A percentile compares a stretch with the other conserved stretches of the same genome.
Conservation (phyloP, 1,140 invertebrate species). For the Orius insidiosus region DNA sequence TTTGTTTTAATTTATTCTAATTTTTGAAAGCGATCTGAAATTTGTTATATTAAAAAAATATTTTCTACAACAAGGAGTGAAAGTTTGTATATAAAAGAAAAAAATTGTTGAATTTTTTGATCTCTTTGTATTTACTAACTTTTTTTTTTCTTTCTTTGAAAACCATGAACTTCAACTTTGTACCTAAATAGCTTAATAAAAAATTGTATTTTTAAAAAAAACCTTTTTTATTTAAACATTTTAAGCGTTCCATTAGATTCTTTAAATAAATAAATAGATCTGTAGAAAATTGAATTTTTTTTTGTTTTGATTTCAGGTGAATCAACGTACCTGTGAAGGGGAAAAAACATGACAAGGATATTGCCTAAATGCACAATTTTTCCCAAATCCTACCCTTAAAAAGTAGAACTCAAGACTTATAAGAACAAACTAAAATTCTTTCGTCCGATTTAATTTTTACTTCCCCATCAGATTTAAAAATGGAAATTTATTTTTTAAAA, state of each 20-base stretch:
- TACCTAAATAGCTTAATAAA: constrained; percentile 7
- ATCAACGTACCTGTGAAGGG: constrained; percentile 25
- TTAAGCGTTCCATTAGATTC: too few species aligned
- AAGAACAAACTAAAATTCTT: neutral
- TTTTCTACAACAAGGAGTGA: neutral
- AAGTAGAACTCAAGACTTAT: neutral
- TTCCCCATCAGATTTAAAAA: neutral
- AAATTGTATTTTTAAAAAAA: constrained; percentile 13
- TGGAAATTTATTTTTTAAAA: too few species aligned
- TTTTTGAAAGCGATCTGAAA: neutral
- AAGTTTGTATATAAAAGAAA: constrained; percentile 3
- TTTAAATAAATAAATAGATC: too few species aligned
- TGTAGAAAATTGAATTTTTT: too few species aligned
- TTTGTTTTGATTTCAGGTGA: constrained; percentile 23
- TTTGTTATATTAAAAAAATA: neutral
- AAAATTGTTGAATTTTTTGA: constrained; percentile 1
- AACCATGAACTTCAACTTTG: constrained; percentile 1
- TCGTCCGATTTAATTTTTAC: neutral
- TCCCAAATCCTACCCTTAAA: neutral
- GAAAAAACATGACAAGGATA: neutral
- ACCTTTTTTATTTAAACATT: too few species aligned
- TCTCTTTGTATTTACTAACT: constrained; percentile 13
- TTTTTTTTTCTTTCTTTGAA: constrained; percentile 11
- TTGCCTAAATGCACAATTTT: neutral
- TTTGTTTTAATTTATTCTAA: constrained; percentile 1